Conservation (phyloP, 2,113 vertebrate species). For the Ophiodon elongatus region DNA sequence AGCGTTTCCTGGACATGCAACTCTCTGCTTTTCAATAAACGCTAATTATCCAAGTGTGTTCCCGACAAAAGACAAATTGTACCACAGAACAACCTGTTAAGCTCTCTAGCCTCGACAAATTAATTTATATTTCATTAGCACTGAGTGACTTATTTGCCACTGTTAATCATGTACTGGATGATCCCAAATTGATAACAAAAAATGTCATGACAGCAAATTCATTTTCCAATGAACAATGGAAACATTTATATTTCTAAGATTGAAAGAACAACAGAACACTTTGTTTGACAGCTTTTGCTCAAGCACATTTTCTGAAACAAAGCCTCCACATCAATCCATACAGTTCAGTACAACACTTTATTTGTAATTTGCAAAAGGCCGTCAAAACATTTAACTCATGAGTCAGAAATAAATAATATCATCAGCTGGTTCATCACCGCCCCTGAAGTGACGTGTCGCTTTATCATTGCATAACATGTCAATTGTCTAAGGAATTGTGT, state of each 20-base stretch:
- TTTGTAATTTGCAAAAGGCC: not conserved
- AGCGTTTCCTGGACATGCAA: not conserved
- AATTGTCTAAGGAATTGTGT: not conserved
- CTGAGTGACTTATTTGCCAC: slow-evolving; percentile 13
- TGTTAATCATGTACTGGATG: slow-evolving; percentile 21
- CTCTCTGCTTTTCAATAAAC: slow-evolving; percentile 1
- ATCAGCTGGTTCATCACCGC: not conserved
- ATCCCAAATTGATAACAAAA: slow-evolving; percentile 24
- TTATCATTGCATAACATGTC: not conserved
- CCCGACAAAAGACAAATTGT: not conserved
- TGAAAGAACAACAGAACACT: not conserved
- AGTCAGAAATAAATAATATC: not conserved
- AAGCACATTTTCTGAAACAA: not conserved
- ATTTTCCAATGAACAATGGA: slow-evolving; percentile 10
- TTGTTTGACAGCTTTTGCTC: not conserved
- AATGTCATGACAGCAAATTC: slow-evolving; percentile 5
- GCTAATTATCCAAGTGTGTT: not conserved
- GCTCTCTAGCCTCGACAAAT: slow-evolving; percentile 28
- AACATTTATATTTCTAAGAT: not conserved
- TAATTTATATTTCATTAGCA: slow-evolving; percentile 39
- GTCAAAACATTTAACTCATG: not conserved
- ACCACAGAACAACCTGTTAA: not conserved
- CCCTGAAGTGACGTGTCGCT: not conserved
- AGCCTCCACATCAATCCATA: not conserved
- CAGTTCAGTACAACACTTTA: not conserved